Base-by-base conservation (phyloP, 2,113 vertebrate genomes). In the Galbula dea region DNA sequence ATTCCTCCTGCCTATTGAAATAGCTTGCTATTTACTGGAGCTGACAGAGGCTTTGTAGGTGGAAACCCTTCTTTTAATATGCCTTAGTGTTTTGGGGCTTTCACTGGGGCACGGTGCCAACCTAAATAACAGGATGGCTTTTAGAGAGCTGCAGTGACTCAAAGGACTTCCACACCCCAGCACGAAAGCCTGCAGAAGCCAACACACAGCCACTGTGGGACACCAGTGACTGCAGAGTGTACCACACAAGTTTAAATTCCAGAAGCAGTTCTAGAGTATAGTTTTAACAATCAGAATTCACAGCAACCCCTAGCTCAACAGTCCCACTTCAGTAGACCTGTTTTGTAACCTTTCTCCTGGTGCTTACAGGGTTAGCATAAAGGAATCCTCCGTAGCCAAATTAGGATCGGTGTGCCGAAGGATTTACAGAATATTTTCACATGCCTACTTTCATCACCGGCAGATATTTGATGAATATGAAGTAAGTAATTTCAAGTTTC, bases 401-500 rank as follows among this genome's bases (percentile, higher is more conserved):
- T 97, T 99, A 97, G 99, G 99, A 97, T 99, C 99, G 5, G 99
- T 99, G 66, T 99, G 99, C 94, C 98, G 99, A 96, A 99, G 99
- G 92, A 99, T 99, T 97, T 99, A 99, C 97, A 98, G 99, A 98
- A 99, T 99, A 98, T 99, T 99, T 97, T 99, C 99, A 90, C 99
- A 99, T 30, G 99, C 99, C 52, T 99, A 99, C 97, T 99, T 99
- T 95, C 99, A 99, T 93, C 99, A 99, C 91, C 98, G 99, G 92
- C 99, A 99, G 97, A 99, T 99, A 98, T 99, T 99, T 95, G 99
- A 99, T 97, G 99, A 99, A 96, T 99, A 99, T 95, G 99, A 99
- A 98, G 99, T 99, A 97, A 96, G 98, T 97, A 75, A 55, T 83
- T 95, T 84, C 84, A 65, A 51, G 62, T 71, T 34, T 10, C 21